Evolutionary conservation across 2,888 invertebrate species (phyloP).

Genomic region (Lasiommata megera): DNA sequence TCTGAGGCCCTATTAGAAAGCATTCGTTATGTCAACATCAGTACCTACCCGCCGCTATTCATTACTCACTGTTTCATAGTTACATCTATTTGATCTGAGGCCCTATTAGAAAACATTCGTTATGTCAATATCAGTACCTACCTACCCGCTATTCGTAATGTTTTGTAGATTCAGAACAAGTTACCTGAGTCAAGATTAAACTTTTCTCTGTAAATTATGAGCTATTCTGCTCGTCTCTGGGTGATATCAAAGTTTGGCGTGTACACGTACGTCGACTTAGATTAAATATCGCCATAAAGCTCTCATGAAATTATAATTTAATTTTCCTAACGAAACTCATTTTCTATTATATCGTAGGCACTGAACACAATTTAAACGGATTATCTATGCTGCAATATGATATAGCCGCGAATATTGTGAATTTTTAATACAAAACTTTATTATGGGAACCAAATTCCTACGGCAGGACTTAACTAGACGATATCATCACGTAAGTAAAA

Average conservation of each 20-base stretch:
- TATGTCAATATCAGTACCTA: background rate
- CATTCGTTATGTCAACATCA: too few relatives aligned
- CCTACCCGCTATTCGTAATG: background rate
- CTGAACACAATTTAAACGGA: background rate
- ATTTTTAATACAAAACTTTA: too few relatives aligned
- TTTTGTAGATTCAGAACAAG: background rate
- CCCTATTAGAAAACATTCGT: too few relatives aligned
- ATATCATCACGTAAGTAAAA: too few relatives aligned
- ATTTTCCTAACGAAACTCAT: background rate
- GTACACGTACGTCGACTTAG: conserved; percentile 37
- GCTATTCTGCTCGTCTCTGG: conserved; percentile 30
- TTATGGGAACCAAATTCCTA: too few relatives aligned
- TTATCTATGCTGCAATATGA: too few relatives aligned
- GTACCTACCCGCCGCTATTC: too few relatives aligned
- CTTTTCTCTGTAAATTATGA: conserved; percentile 13
- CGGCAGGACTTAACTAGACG: too few relatives aligned
- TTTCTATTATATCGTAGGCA: background rate
- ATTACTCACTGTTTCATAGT: too few relatives aligned
- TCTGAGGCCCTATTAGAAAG: too few relatives aligned
- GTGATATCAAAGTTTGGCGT: conserved; percentile 48
- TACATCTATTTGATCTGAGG: too few relatives aligned
- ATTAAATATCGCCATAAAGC: conserved; percentile 60
- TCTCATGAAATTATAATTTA: conserved; percentile 36
- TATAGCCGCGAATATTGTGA: too few relatives aligned
- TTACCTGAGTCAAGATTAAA: background rate